Evolutionary conservation across 2,888 invertebrate species (phyloP).

Genomic region (Aethes cnicana): DNA sequence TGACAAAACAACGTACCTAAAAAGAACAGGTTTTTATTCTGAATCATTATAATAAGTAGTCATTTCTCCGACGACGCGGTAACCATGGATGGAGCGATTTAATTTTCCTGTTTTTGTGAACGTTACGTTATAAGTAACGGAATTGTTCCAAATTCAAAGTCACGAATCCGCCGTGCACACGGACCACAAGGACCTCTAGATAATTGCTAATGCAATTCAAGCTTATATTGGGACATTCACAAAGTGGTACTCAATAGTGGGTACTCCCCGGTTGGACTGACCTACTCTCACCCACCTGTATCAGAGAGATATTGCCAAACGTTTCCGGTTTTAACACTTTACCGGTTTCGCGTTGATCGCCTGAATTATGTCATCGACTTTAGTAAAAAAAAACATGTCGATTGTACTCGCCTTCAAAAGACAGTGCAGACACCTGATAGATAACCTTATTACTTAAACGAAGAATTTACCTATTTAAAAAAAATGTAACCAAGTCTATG

Average conservation of each 20-base stretch:
- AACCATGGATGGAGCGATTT: constrained; percentile 3
- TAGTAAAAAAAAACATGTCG: no score
- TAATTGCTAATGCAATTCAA: no score
- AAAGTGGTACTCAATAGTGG: no score
- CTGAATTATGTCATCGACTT: constrained; percentile 56
- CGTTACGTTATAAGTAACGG: background rate
- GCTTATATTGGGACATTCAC: no score
- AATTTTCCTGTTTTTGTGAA: constrained; percentile 18
- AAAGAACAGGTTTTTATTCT: constrained; percentile 35
- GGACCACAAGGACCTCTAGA: no score
- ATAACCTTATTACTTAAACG: no score
- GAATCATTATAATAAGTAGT: background rate
- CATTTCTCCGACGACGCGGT: constrained; percentile 10
- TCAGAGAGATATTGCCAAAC: constrained; percentile 63
- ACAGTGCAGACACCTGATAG: no score
- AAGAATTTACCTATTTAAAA: no score
- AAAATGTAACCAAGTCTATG: no score
- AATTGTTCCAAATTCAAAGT: background rate
- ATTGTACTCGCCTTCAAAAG: no score
- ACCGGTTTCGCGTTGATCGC: constrained; percentile 54
- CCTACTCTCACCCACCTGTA: constrained; percentile 50
- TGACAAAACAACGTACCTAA: no score
- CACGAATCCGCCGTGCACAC: no score
- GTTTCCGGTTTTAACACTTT: constrained; percentile 63
- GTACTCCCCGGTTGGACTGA: background rate